phyloP scores from a whole-genome alignment of 2,888 invertebrate species.

The Drymonia ruficornis region DNA sequence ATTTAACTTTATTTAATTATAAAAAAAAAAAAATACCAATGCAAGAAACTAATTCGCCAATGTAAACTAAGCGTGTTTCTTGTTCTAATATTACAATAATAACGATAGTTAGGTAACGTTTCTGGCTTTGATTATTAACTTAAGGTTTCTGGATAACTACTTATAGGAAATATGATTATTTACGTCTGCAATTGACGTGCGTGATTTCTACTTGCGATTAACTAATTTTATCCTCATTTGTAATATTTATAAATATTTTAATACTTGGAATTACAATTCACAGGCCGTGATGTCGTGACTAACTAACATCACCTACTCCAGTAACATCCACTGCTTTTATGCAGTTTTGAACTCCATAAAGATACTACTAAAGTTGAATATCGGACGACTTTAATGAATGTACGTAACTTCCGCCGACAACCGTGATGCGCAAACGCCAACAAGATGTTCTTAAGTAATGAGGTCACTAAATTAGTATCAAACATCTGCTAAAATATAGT shows the following conservation, averaged over 20 bases:
- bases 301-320: conserved; percentile 14
- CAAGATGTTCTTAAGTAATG: conserved; percentile 36
- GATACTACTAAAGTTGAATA: conserved; percentile 19
- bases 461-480: conserved; percentile 34
- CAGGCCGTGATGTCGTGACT: conserved; percentile 17
- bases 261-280: conserved; percentile 1
- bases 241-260: not conserved
- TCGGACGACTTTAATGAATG: conserved; percentile 15
- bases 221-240: not conserved
- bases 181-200: not conserved
- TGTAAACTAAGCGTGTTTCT: not conserved
- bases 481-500: conserved; percentile 26
- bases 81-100: too few species aligned
- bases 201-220: not conserved
- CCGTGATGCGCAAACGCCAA: conserved; percentile 23
- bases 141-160: not conserved
- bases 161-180: not conserved
- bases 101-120: too few species aligned
- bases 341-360: conserved; percentile 10
- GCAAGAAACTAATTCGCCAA: not conserved
- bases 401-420: conserved; percentile 36
- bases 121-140: too few species aligned
- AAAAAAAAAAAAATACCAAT: not conserved
- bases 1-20: conserved; percentile 18
- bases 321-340: conserved; percentile 10